A percentile compares a stretch with the other conserved stretches of the same genome.
Conservation (phyloP, 1,140 invertebrate genomes). For the Cardiocondyla obscurior region DNA sequence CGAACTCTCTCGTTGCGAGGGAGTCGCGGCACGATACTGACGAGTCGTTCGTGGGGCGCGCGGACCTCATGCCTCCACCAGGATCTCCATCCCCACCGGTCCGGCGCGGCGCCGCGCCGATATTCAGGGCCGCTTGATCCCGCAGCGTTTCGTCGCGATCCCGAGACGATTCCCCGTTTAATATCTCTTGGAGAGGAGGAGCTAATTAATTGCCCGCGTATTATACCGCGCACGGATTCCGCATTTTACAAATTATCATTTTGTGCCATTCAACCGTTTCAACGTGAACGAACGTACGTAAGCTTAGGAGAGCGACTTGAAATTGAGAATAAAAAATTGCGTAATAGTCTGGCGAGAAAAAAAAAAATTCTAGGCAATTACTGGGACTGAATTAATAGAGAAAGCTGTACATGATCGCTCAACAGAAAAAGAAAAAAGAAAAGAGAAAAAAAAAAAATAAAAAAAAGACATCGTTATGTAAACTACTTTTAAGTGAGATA, state of each 20-base stretch:
- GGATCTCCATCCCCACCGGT: conserved; percentile 49
- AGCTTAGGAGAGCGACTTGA: not conserved
- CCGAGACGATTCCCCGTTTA: not conserved
- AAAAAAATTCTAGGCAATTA: not conserved
- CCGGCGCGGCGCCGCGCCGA: conserved; percentile 27
- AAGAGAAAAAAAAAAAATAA: too few species aligned
- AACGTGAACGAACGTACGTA: not conserved
- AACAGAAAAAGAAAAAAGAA: too few species aligned
- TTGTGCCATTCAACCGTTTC: not conserved
- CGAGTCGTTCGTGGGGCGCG: conserved; percentile 58
- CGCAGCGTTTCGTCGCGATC: conserved; percentile 13
- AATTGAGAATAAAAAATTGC: conserved; percentile 39
- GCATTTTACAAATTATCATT: too few species aligned
- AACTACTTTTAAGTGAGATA: not conserved
- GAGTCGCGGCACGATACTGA: conserved; percentile 68
- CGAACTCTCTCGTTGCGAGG: conserved; percentile 52
- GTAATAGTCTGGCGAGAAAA: conserved; percentile 23
- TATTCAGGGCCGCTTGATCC: conserved; percentile 49
- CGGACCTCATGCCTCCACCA: conserved; percentile 66
- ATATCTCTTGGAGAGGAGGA: not conserved
- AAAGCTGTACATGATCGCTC: not conserved
- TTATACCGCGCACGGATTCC: not conserved
- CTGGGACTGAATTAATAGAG: not conserved
- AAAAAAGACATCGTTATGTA: conserved; percentile 20
- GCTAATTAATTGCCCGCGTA: not conserved